Evolutionary conservation across 2,113 vertebrate genomes (phyloP).

Genomic region (Saccopteryx bilineata): DNA sequence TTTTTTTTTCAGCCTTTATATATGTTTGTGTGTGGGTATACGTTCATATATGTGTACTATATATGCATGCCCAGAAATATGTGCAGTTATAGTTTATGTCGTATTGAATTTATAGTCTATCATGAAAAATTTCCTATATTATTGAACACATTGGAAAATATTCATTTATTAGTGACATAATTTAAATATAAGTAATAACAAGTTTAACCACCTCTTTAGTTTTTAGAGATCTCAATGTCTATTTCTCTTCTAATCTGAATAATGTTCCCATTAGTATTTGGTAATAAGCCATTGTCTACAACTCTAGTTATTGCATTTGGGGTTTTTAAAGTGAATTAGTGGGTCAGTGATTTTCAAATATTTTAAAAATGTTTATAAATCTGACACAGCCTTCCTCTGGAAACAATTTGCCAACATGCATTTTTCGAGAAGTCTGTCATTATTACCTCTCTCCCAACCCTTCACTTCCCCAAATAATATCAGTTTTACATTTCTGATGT

Average conservation of each 20-base stretch:
- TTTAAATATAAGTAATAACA: background rate
- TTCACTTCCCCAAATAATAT: background rate
- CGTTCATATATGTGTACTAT: background rate
- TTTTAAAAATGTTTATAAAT: background rate
- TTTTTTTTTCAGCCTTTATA: background rate
- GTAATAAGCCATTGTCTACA: background rate
- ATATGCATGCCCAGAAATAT: background rate
- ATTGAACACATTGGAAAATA: background rate
- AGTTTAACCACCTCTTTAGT: background rate
- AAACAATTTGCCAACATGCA: background rate
- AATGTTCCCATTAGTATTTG: background rate
- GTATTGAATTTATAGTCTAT: background rate
- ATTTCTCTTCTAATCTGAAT: background rate
- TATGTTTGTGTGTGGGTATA: background rate
- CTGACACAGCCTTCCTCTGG: background rate
- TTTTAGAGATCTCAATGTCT: background rate
- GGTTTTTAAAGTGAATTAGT: background rate
- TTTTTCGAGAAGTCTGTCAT: background rate
- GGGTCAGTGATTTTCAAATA: background rate
- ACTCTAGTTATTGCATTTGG: background rate
- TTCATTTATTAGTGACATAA: background rate
- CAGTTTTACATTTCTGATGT: background rate
- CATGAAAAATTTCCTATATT: background rate
- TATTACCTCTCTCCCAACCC: too few species aligned
- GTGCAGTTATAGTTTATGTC: background rate